Evolutionary conservation across 2,113 vertebrate genomes (phyloP).

Genomic region (Elanus axillaris): DNA sequence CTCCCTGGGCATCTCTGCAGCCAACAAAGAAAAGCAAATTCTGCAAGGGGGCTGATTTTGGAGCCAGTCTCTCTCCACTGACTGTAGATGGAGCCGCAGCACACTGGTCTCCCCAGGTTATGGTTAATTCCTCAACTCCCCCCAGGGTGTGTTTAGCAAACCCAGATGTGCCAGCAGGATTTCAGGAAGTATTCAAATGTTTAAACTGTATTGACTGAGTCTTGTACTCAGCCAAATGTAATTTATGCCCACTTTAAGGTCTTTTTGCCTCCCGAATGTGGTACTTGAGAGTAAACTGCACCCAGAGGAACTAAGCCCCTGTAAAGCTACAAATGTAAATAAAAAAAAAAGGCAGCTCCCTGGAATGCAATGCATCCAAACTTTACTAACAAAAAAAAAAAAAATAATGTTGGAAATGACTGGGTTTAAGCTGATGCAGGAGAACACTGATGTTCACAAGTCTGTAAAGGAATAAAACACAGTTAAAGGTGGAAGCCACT

Average conservation of each 20-base stretch:
- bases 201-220: not conserved
- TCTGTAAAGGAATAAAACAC: not conserved
- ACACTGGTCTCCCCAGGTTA: not conserved
- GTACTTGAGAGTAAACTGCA: not conserved
- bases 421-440: not conserved
- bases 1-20: not conserved
- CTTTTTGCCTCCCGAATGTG: not conserved
- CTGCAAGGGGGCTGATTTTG: not conserved
- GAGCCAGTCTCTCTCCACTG: not conserved
- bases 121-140: not conserved
- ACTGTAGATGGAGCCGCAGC: not conserved
- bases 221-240: not conserved
- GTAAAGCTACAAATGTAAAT: not conserved
- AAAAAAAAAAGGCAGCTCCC: not conserved
- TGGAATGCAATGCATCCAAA: not conserved
- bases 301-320: not conserved
- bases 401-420: not conserved
- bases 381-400: not conserved
- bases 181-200: not conserved
- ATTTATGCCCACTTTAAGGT: not conserved
- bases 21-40: not conserved
- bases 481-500: not conserved
- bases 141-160: not conserved
- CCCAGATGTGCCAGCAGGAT: not conserved
- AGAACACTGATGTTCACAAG: not conserved